A percentile compares a stretch with the other conserved stretches of the same genome.
phyloP scores from a whole-genome alignment of 2,113 vertebrate species.

The Leucopsar rothschildi region DNA sequence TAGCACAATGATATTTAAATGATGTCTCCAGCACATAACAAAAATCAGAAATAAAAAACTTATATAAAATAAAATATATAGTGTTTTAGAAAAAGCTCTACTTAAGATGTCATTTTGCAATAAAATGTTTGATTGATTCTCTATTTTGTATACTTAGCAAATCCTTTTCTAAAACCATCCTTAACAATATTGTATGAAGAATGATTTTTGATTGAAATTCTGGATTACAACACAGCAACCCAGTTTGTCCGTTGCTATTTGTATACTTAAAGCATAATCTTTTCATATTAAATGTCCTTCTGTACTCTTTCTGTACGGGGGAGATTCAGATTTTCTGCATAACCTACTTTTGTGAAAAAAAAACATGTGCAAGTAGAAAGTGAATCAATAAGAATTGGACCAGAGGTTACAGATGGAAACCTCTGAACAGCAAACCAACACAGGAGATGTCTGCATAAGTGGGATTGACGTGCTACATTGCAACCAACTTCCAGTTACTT shows the following conservation, averaged over 20 bases:
- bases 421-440: neutral
- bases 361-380: neutral
- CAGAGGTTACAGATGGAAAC: neutral
- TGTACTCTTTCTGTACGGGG: neutral
- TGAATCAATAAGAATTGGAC: neutral
- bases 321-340: neutral
- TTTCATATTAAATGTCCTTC: neutral
- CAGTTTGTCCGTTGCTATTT: neutral
- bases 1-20: slow-evolving; percentile 53
- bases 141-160: neutral
- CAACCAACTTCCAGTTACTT: neutral
- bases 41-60: slow-evolving; percentile 5
- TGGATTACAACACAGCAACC: neutral
- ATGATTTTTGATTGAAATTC: slow-evolving; percentile 38
- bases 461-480: neutral
- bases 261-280: slow-evolving; percentile 8
- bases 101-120: slow-evolving; percentile 5
- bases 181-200: neutral
- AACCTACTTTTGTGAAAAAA: neutral
- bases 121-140: slow-evolving; percentile 29
- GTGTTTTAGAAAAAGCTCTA: neutral
- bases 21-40: neutral
- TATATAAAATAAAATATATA: neutral
- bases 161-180: slow-evolving; percentile 21
- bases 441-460: neutral